Conservation (phyloP, 2,113 vertebrate genomes). For the Zonotrichia leucophrys region DNA sequence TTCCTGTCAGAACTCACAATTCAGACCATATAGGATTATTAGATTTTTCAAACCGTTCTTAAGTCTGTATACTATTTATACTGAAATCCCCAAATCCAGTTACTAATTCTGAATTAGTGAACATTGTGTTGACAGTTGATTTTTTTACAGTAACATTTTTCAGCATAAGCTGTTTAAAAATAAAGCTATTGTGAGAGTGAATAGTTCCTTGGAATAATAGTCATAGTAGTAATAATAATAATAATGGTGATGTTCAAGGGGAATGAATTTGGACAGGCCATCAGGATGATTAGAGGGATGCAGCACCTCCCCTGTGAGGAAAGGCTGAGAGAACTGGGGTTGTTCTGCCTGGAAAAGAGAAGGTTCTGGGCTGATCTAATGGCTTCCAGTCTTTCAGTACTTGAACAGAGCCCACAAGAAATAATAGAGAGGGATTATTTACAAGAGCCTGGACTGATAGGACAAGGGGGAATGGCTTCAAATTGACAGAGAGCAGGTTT, state of each 20-base stretch:
- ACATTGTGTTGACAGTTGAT: background rate
- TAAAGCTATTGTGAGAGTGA: background rate
- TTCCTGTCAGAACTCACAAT: background rate
- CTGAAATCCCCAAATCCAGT: slow-evolving; percentile 12
- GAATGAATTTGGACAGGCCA: background rate
- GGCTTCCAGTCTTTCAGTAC: background rate
- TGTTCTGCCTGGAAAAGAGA: background rate
- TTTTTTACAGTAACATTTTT: slow-evolving; percentile 12
- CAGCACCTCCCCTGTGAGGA: background rate
- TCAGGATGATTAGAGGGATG: background rate
- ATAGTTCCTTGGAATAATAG: background rate
- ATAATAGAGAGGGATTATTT: background rate
- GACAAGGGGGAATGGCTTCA: background rate
- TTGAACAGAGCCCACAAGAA: background rate
- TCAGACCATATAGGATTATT: background rate
- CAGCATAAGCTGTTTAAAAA: background rate
- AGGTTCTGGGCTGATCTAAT: background rate
- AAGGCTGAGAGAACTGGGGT: background rate
- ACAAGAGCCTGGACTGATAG: background rate
- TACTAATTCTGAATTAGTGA: background rate
- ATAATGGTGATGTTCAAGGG: background rate
- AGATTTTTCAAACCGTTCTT: background rate
- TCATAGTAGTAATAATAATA: background rate
- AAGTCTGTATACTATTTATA: background rate
- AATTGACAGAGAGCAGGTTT: background rate